These are phyloP conservation scores for Urosaurus nigricauda DNA, from an alignment of 2,797 vertebrate species.

Conservation along the genomic window DNA sequence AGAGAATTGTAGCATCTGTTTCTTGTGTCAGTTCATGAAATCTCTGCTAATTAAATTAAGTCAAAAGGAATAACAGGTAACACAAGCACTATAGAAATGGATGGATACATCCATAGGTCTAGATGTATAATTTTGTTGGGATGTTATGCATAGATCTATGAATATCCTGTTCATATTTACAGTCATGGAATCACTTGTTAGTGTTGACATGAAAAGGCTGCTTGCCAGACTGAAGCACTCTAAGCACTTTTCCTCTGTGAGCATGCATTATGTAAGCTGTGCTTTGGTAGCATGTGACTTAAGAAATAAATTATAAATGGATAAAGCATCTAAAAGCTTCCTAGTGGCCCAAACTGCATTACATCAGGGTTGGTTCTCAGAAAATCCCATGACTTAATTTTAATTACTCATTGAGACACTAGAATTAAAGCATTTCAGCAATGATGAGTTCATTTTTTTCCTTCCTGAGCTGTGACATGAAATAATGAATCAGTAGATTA, in stretches of 20 bases:
- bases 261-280: conserved; percentile 59
- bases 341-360: conserved; percentile 56
- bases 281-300: conserved; percentile 55
- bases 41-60: background rate
- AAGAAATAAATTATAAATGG: conserved; percentile 58
- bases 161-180: background rate
- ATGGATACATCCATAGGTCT: no score
- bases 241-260: conserved; percentile 51
- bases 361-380: conserved; percentile 55
- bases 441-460: conserved; percentile 9
- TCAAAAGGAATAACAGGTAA: background rate
- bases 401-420: conserved; percentile 59
- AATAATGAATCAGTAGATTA: background rate
- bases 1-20: background rate
- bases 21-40: background rate
- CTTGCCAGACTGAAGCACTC: conserved; percentile 45
- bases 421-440: conserved; percentile 3
- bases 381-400: conserved; percentile 39
- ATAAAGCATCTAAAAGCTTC: conserved; percentile 60
- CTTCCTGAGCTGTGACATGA: background rate
- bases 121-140: background rate
- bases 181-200: conserved; percentile 36
- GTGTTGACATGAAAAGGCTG: conserved; percentile 48
- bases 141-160: background rate
- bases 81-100: rapidly evolving